Evolutionary conservation across 2,888 invertebrate genomes (phyloP).

Genomic region (Tiliacea citrago): DNA sequence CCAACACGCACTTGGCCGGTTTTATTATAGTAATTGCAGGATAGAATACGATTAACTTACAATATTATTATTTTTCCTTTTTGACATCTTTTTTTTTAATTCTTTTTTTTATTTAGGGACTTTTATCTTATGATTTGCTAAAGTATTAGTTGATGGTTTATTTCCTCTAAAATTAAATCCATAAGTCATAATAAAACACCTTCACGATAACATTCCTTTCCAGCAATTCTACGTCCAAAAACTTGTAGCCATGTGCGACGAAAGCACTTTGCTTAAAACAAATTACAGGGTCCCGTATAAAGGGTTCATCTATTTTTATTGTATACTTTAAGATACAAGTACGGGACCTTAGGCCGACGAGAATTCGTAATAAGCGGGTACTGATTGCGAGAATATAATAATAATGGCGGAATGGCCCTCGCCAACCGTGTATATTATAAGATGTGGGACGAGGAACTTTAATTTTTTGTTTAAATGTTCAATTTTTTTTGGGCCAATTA

Average conservation of each 20-base stretch:
- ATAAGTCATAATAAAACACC: too few species aligned
- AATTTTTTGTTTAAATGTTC: background rate
- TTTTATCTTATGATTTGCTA: too few species aligned
- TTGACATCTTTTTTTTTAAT: too few species aligned
- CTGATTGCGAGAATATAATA: slow-evolving; percentile 65
- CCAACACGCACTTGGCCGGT: too few species aligned
- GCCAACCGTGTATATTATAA: slow-evolving; percentile 29
- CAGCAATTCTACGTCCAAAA: slow-evolving; percentile 47
- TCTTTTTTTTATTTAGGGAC: too few species aligned
- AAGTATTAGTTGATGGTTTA: background rate
- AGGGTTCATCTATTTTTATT: slow-evolving; percentile 80
- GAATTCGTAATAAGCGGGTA: slow-evolving; percentile 68
- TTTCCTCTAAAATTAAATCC: background rate
- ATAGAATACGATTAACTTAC: background rate
- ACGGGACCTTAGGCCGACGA: slow-evolving; percentile 59
- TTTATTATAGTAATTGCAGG: background rate
- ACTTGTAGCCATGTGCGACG: slow-evolving; percentile 65
- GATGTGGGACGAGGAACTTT: background rate
- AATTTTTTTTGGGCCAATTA: background rate
- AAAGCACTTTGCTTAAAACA: slow-evolving; percentile 79
- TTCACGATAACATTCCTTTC: slow-evolving; percentile 28
- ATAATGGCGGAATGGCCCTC: slow-evolving; percentile 52
- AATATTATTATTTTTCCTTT: background rate
- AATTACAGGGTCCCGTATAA: slow-evolving; percentile 74
- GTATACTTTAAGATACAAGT: slow-evolving; percentile 66